phyloP scores from a whole-genome alignment of 2,888 invertebrate genomes.

The Synergus laeviventris region DNA sequence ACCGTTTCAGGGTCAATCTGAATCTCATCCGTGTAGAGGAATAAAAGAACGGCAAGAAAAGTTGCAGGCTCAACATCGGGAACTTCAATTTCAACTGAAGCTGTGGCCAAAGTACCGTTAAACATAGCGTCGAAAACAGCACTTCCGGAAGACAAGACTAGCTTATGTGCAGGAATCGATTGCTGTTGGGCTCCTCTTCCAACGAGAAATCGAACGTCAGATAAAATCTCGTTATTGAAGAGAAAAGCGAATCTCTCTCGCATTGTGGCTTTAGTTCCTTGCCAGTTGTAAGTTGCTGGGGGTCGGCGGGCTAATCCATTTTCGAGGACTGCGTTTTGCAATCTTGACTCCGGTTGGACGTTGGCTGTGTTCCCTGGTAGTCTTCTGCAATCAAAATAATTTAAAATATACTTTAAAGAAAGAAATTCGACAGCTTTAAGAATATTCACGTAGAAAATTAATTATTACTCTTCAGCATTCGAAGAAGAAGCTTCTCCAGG shows the following conservation, averaged over 20 bases:
- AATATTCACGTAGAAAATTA: background rate
- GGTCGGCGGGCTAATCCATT: conserved; percentile 55
- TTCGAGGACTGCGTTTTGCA: conserved; percentile 60
- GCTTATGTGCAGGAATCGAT: conserved; percentile 87
- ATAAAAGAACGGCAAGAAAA: conserved; percentile 85
- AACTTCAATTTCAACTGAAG: conserved; percentile 85
- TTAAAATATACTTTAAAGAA: background rate
- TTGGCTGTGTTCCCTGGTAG: conserved; percentile 68
- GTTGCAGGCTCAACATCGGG: conserved; percentile 91
- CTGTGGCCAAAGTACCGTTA: conserved; percentile 85
- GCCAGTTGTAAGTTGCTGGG: conserved; percentile 80
- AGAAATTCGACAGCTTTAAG: background rate
- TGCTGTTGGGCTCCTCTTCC: conserved; percentile 84
- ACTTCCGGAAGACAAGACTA: conserved; percentile 88
- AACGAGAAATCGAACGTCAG: conserved; percentile 88
- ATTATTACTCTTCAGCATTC: conserved; percentile 62
- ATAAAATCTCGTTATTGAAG: conserved; percentile 81
- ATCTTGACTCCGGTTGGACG: conserved; percentile 59
- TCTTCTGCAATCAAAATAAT: conserved; percentile 56
- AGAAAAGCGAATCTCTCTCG: conserved; percentile 86
- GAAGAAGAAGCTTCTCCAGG: conserved; percentile 60
- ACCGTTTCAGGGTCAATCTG: conserved; percentile 90
- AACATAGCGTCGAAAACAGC: conserved; percentile 93
- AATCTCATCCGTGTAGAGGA: conserved; percentile 89
- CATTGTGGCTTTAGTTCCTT: conserved; percentile 85